Evolutionary conservation across 2,113 vertebrate genomes (phyloP).

Genomic region (Grantiella picta): DNA sequence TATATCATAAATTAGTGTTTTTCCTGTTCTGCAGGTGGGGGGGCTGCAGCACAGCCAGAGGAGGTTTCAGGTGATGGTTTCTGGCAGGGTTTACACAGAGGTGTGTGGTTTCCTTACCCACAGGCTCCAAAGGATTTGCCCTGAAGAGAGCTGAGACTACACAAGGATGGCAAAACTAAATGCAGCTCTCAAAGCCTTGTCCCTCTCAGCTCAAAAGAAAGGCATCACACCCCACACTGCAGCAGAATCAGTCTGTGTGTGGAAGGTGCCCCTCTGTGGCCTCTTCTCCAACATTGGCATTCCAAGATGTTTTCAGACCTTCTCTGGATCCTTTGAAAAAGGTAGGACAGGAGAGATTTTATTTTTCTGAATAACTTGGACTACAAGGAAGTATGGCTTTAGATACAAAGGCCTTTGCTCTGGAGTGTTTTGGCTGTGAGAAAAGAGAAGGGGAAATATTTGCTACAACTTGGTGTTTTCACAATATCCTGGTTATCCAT

Average conservation of each 20-base stretch:
- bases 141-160: fast-evolving
- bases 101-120: neutral
- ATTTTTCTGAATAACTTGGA: neutral
- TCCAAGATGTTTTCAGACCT: neutral
- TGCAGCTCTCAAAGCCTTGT: neutral
- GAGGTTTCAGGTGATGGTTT: neutral
- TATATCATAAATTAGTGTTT: neutral
- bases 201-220: neutral
- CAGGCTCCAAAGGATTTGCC: neutral
- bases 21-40: neutral
- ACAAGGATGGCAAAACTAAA: fast-evolving
- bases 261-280: neutral
- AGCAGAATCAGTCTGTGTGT: fast-evolving
- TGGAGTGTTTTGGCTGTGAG: neutral
- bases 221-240: fast-evolving
- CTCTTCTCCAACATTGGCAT: fast-evolving
- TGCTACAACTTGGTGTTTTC: neutral
- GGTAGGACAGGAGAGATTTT: neutral
- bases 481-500: fast-evolving
- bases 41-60: neutral
- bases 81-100: neutral
- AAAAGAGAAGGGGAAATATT: neutral
- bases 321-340: neutral
- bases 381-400: fast-evolving
- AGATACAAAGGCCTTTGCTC: neutral